Evolutionary conservation across 2,888 invertebrate species (phyloP).

Genomic region (Hypercompe scribonia): DNA sequence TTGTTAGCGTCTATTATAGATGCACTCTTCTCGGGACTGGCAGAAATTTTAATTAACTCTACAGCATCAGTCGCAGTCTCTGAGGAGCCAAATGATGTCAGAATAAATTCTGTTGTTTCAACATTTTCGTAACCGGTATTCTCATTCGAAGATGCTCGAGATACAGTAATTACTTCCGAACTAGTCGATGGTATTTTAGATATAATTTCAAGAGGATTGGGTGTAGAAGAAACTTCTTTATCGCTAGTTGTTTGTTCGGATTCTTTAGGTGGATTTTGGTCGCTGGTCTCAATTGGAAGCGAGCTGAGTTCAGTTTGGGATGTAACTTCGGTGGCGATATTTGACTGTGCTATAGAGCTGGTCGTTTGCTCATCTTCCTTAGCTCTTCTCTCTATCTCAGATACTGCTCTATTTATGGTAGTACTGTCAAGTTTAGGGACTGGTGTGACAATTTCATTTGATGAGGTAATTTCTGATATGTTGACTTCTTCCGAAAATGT

Average conservation of each 20-base stretch:
- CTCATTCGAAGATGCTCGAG: slow-evolving; percentile 55
- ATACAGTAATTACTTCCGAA: slow-evolving; percentile 65
- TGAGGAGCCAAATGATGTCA: slow-evolving; percentile 71
- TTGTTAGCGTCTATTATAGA: slow-evolving; percentile 69
- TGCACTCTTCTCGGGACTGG: slow-evolving; percentile 66
- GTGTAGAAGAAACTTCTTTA: slow-evolving; percentile 57
- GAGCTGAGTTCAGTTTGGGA: slow-evolving; percentile 79
- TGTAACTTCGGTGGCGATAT: slow-evolving; percentile 73
- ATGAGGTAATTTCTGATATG: slow-evolving; percentile 11
- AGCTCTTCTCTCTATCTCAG: slow-evolving; percentile 42
- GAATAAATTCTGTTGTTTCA: slow-evolving; percentile 77
- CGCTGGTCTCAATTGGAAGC: slow-evolving; percentile 79
- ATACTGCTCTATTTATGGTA: slow-evolving; percentile 42
- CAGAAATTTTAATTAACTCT: slow-evolving; percentile 73
- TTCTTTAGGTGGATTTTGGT: slow-evolving; percentile 76
- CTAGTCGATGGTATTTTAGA: slow-evolving; percentile 58
- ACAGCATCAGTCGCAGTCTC: slow-evolving; percentile 75
- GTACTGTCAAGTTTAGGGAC: slow-evolving; percentile 41
- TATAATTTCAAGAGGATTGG: slow-evolving; percentile 53
- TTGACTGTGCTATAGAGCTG: slow-evolving; percentile 65
- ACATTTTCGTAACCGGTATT: slow-evolving; percentile 67
- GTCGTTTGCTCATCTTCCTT: slow-evolving; percentile 63
- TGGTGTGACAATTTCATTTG: slow-evolving; percentile 34
- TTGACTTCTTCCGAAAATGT: slow-evolving; percentile 12
- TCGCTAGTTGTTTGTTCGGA: slow-evolving; percentile 67